Conservation (phyloP, 1,140 invertebrate species). For the Contarinia nasturtii region DNA sequence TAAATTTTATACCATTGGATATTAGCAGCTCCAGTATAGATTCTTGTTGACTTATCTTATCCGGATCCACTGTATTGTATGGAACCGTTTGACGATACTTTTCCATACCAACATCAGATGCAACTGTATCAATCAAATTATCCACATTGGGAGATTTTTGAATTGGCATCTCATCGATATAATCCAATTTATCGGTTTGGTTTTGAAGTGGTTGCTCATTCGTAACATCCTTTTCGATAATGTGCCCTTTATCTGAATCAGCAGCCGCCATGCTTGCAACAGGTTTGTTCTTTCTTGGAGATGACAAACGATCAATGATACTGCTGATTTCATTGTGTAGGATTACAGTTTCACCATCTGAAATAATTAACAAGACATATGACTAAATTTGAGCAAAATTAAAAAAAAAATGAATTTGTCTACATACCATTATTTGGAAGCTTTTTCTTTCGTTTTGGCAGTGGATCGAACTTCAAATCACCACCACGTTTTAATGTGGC, state of each 20-base stretch:
- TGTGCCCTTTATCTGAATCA: not conserved
- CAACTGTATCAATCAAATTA: not conserved
- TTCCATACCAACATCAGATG: conserved; percentile 3
- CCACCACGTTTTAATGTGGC: conserved; percentile 1
- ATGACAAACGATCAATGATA: not conserved
- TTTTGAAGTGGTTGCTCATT: not conserved
- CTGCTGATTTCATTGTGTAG: not conserved
- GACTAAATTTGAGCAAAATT: not conserved
- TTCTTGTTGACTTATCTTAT: conserved; percentile 14
- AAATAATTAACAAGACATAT: not conserved
- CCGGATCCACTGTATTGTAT: conserved; percentile 14
- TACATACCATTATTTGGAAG: not conserved
- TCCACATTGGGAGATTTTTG: not conserved
- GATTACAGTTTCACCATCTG: not conserved
- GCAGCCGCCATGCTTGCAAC: too few species aligned
- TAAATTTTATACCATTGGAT: conserved; percentile 1
- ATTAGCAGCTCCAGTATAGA: conserved; percentile 18
- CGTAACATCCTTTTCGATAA: not conserved
- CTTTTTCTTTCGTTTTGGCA: not conserved
- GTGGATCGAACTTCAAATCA: not conserved
- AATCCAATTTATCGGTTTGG: not conserved
- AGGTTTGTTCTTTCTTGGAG: not conserved
- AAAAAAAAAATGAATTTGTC: not conserved
- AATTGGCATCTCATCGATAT: not conserved
- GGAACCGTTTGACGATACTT: conserved; percentile 13